Evolutionary conservation across 30 jellyfish, hydroid and myxozoan species (phyloP).

Genomic region (Pseudorhiza aurosa): DNA sequence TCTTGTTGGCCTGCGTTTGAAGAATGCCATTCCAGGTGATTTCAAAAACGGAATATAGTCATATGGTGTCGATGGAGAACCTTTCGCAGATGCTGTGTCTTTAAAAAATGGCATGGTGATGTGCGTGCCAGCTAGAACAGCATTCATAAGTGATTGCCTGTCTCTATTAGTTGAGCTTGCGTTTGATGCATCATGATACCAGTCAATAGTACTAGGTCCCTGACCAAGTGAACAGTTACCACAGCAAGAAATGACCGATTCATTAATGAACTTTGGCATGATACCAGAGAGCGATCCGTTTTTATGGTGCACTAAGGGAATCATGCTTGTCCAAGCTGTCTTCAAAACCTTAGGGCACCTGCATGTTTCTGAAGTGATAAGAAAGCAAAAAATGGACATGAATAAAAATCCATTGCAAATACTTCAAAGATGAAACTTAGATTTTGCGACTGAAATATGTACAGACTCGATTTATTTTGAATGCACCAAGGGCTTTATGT

Average conservation of each 20-base stretch:
- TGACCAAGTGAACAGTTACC: conserved; percentile 63
- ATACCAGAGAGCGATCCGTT: conserved; percentile 12
- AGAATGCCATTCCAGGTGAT: conserved; percentile 55
- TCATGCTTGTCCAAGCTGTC: conserved; percentile 5
- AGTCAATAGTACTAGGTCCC: conserved; percentile 47
- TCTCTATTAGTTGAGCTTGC: conserved; percentile 18
- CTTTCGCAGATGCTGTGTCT: conserved; percentile 18
- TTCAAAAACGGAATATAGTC: conserved; percentile 35
- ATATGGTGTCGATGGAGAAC: neutral
- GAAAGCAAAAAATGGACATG: too few relatives aligned
- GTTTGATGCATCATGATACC: conserved; percentile 38
- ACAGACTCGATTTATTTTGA: too few relatives aligned
- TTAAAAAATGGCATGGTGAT: conserved; percentile 36
- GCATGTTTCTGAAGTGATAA: conserved; percentile 30
- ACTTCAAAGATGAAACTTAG: too few relatives aligned
- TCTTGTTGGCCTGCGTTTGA: conserved; percentile 31
- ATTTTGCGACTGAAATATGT: too few relatives aligned
- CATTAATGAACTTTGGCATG: conserved; percentile 28
- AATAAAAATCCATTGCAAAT: too few relatives aligned
- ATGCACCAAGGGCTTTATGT: too few relatives aligned
- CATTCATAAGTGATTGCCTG: neutral
- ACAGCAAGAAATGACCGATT: conserved; percentile 26
- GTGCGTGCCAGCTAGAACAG: conserved; percentile 46
- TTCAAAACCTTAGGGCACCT: conserved; percentile 40
- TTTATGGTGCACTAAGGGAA: conserved; percentile 21